Percentiles rank a stretch among this genome's conserved stretches.
Conservation (phyloP, 2,113 vertebrate genomes). For the Martes martes region DNA sequence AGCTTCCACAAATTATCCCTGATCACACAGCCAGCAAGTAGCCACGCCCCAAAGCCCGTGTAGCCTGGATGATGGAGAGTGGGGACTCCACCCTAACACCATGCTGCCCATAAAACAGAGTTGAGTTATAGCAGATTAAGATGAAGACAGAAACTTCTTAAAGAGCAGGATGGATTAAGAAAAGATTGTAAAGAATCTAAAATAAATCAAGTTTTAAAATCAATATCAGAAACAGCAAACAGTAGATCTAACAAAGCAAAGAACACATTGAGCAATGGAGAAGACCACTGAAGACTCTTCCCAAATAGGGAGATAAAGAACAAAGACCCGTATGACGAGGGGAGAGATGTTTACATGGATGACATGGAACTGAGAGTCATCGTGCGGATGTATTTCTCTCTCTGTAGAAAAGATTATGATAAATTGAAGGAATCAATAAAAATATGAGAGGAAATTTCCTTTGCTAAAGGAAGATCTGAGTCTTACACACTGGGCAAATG, state of each 20-base stretch:
- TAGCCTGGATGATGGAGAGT: neutral
- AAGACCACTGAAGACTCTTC: neutral
- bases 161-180: neutral
- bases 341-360: neutral
- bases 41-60: neutral
- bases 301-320: neutral
- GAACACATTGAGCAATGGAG: neutral
- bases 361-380: neutral
- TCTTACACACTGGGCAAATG: neutral
- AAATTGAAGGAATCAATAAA: neutral
- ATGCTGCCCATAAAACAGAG: neutral
- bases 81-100: no score
- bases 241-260: neutral
- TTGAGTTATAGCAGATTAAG: neutral
- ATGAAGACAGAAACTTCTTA: neutral
- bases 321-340: neutral
- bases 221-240: neutral
- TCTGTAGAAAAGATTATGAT: neutral
- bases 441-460: neutral
- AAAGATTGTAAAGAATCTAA: neutral
- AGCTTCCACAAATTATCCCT: neutral
- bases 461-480: neutral
- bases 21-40: neutral
- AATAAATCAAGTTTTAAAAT: neutral
- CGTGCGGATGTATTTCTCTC: neutral